Evolutionary conservation across 2,113 vertebrate genomes (phyloP).

Genomic region (Pontoporia blainvillei): DNA sequence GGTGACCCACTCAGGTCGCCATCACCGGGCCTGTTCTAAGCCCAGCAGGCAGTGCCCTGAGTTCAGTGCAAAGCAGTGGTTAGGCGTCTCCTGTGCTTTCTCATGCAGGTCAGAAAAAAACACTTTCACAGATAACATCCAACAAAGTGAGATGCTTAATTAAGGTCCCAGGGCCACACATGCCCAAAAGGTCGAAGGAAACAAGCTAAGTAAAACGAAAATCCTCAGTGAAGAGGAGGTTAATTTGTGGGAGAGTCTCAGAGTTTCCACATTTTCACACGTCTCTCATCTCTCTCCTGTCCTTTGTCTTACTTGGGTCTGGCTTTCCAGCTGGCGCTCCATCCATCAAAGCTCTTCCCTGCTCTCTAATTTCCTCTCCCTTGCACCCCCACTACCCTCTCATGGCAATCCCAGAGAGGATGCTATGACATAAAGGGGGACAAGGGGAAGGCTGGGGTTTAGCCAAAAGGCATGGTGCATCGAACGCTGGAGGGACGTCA

Average conservation of each 20-base stretch:
- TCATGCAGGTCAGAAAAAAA: background rate
- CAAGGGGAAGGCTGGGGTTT: background rate
- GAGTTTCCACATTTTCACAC: background rate
- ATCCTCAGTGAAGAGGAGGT: background rate
- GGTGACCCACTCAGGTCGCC: background rate
- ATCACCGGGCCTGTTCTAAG: background rate
- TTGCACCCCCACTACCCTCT: background rate
- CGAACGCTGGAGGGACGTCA: background rate
- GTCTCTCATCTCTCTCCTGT: background rate
- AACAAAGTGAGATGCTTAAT: background rate
- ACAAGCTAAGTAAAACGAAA: background rate
- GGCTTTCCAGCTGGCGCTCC: background rate
- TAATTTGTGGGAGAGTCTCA: background rate
- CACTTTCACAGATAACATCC: background rate
- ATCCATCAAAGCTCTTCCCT: background rate
- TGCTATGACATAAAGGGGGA: background rate
- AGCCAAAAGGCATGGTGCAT: accelerated
- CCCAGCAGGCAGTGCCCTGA: background rate
- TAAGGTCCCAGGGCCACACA: background rate
- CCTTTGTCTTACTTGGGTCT: background rate
- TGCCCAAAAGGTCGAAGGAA: background rate
- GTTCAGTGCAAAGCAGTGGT: background rate
- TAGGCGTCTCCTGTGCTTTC: background rate
- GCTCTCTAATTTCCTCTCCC: background rate
- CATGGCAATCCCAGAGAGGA: background rate